A percentile compares a stretch with the other conserved stretches of the same genome.
Conservation (phyloP, 2,888 invertebrate genomes). For the Phortica okadai region DNA sequence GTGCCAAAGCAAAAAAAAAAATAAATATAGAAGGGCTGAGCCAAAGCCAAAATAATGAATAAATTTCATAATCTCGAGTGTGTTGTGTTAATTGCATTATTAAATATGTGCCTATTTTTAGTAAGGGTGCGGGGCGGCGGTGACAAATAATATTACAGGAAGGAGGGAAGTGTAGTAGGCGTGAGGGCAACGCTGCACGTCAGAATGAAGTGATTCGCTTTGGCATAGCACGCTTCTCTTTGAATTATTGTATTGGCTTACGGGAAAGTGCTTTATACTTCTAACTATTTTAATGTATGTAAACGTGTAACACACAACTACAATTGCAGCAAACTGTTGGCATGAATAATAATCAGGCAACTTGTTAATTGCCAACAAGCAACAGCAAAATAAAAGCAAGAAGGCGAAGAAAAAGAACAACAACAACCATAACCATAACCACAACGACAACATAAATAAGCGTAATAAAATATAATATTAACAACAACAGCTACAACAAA, state of each 20-base stretch:
- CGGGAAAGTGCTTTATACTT: not conserved
- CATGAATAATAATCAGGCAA: constrained; percentile 49
- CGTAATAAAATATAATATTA: not conserved
- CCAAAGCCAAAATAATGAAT: constrained; percentile 9
- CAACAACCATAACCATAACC: constrained; percentile 11
- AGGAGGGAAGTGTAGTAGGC: too few species aligned
- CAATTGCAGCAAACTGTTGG: constrained; percentile 35
- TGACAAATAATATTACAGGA: not conserved
- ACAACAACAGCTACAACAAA: constrained; percentile 3
- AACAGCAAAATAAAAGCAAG: not conserved
- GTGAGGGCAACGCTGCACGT: too few species aligned
- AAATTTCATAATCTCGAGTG: constrained; percentile 28
- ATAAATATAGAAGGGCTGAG: not conserved
- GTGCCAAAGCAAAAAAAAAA: not conserved
- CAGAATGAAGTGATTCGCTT: not conserved
- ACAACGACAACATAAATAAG: constrained; percentile 5
- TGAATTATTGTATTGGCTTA: constrained; percentile 19
- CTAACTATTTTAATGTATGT: not conserved
- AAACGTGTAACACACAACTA: not conserved
- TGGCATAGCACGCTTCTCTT: not conserved
- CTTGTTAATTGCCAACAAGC: constrained; percentile 29
- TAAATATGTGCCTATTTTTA: constrained; percentile 20
- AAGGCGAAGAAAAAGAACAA: not conserved
- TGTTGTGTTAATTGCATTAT: constrained; percentile 32
- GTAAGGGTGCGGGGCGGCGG: not conserved